Conservation (phyloP, 2,797 vertebrate genomes). For the Neopelma chrysocephalum region DNA sequence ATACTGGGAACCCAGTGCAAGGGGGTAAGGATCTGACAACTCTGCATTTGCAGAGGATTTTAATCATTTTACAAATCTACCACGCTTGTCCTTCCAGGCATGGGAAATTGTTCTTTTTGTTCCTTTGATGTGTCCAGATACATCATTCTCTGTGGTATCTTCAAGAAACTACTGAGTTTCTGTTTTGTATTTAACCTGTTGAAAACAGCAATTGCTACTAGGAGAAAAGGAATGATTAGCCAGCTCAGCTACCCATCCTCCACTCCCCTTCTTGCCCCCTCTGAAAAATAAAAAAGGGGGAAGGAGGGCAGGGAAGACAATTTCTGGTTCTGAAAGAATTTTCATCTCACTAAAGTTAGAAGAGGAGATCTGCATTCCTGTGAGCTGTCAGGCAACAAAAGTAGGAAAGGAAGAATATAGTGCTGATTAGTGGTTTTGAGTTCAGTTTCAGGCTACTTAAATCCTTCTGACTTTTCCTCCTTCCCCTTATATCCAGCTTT, state of each 20-base stretch:
- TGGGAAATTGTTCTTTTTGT: not conserved
- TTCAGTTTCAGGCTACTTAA: not conserved
- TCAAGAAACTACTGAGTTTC: not conserved
- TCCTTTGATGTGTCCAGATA: not conserved
- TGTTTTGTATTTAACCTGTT: not conserved
- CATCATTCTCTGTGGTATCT: not conserved
- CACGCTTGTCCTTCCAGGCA: not conserved
- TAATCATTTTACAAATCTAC: not conserved
- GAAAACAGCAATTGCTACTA: not conserved
- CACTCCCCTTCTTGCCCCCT: not conserved
- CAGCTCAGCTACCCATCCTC: not conserved
- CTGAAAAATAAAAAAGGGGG: rapidly evolving
- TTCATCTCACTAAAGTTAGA: not conserved
- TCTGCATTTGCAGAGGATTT: not conserved
- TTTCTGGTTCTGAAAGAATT: not conserved
- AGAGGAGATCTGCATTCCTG: not conserved
- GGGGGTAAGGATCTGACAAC: conserved; percentile 83
- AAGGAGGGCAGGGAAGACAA: not conserved
- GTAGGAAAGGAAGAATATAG: not conserved
- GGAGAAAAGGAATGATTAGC: not conserved
- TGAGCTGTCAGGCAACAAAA: not conserved
- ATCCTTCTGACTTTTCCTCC: not conserved
- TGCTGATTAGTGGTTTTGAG: not conserved
- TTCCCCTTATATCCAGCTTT: not conserved
- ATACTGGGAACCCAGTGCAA: conserved; percentile 96